Evolutionary conservation across 2,888 invertebrate species (phyloP), one percentile per base, ranked within the genome.

Genomic region (Shargacucullia verbasci): DNA sequence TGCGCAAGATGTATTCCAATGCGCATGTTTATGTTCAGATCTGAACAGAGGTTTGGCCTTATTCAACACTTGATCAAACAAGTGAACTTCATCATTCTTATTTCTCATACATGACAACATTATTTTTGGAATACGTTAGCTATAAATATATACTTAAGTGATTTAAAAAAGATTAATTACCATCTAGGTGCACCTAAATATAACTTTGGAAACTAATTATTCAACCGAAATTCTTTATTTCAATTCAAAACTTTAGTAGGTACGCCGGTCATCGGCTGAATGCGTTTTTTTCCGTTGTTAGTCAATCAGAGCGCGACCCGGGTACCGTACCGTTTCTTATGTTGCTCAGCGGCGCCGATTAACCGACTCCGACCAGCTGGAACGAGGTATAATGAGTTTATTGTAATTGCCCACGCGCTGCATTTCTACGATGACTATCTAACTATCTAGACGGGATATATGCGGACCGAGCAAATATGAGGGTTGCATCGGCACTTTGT

Each of bases 281-380:
- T 67, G 60, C 56, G 69, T 71, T 86, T 84, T 86, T 84, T 79
- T 76, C 78, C 77, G 64, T 63, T 57, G 70, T 41, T 50, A 48
- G 65, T 65, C 62, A 87, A 87, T 88, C 84, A 91, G 92, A 92
- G 87, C 92, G 86, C 73, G 80, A 84, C 89, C 70, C 40, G 46
- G 87, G 87, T 85, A 80, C 84, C 76, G 86, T 91, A 91, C 89
- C 84, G 91, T 88, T 88, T 84, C 80, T 84, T 82, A 70, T 78
- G 75, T 70, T 78, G 85, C 79, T 81, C 81, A 79, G 68, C 79
- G 79, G 75, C 76, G 69, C 71, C 81, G 84, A 87, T 88, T 83
- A 86, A 79, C 79, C 65, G 75, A 55, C 67, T 70, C 78, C 84
- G 81, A 76, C 85, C 85, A 79, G 83, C 84, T 85, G 85, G 86